These are phyloP conservation scores for Chloromyia formosa DNA, from an alignment of 2,888 invertebrate genomes.

Conservation along the genomic window DNA sequence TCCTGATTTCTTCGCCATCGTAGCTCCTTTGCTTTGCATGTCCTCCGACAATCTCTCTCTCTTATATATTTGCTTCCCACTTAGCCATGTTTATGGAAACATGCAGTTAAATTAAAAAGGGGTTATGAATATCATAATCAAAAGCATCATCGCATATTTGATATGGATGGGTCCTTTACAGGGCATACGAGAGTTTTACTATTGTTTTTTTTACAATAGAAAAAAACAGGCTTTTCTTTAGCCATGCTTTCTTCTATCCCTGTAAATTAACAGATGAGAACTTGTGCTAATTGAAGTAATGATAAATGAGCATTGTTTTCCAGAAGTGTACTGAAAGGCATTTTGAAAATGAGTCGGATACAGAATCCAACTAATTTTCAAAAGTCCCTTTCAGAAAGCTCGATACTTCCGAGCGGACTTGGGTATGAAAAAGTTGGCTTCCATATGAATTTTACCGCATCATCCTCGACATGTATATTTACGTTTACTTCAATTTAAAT, in stretches of 20 bases:
- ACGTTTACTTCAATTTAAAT: no score
- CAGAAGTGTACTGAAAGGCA: conserved; percentile 1
- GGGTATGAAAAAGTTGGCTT: no score
- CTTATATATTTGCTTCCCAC: conserved; percentile 6
- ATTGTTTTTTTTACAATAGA: no score
- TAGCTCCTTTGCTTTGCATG: conserved; percentile 1
- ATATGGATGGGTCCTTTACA: conserved; percentile 14
- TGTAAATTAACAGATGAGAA: background rate
- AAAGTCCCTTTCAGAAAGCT: no score
- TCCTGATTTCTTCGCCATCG: background rate
- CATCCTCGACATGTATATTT: no score
- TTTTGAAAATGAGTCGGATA: background rate
- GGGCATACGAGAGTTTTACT: background rate
- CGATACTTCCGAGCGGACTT: no score
- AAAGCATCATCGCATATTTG: conserved; percentile 39
- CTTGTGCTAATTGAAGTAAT: conserved; percentile 14
- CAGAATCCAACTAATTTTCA: no score
- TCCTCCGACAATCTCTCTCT: background rate
- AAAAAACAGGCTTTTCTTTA: no score
- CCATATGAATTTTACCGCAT: no score
- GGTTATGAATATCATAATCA: conserved; percentile 38
- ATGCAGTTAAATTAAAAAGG: conserved; percentile 24
- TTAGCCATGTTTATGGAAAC: conserved; percentile 29
- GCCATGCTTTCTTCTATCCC: background rate
- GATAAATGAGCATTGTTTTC: conserved; percentile 10